These are phyloP conservation scores for Calonectris borealis DNA, from an alignment of 2,113 vertebrate genomes.

Conservation along the genomic window DNA sequence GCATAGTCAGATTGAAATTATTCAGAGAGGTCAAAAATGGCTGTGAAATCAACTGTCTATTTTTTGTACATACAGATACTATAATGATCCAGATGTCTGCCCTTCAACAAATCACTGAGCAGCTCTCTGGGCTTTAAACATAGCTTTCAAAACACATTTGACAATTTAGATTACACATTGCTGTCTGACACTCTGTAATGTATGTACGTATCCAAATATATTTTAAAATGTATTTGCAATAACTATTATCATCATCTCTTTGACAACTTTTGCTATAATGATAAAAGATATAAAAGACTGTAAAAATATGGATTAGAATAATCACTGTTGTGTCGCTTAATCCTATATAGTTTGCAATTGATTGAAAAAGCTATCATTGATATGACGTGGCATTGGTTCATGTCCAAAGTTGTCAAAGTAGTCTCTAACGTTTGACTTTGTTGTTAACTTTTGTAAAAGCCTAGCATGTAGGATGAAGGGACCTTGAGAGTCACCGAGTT, in stretches of 20 bases:
- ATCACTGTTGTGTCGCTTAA: not conserved
- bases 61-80: constrained; percentile 18
- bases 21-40: constrained; percentile 48
- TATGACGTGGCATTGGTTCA: not conserved
- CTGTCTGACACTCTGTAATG: not conserved
- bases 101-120: constrained; percentile 12
- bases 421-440: not conserved
- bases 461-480: not conserved
- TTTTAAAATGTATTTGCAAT: not conserved
- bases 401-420: not conserved
- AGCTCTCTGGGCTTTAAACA: not conserved
- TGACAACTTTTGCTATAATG: not conserved
- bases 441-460: not conserved
- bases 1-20: constrained; percentile 52
- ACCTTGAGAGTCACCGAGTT: not conserved
- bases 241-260: not conserved
- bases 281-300: not conserved
- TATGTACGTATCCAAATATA: not conserved
- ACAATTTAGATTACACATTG: not conserved
- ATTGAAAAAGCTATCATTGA: not conserved
- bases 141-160: constrained; percentile 8
- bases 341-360: not conserved
- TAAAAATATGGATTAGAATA: not conserved
- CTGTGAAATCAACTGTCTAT: constrained; percentile 41
- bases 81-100: constrained; percentile 54